These are phyloP conservation scores for Lipotes vexillifer DNA, from an alignment of 2,113 vertebrate genomes.

Conservation along the genomic window DNA sequence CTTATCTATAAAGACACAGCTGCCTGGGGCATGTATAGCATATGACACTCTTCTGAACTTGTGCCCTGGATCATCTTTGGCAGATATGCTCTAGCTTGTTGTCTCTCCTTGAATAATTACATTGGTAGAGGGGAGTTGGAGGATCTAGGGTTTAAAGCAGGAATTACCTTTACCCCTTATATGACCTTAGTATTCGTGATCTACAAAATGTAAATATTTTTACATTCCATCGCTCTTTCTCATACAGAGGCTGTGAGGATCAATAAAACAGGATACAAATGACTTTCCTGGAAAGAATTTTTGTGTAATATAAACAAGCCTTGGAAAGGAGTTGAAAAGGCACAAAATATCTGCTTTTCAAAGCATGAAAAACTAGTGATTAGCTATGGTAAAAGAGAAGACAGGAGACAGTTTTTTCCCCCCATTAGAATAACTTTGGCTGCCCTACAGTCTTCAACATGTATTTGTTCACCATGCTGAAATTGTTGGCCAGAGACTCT, in stretches of 20 bases:
- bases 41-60: not conserved
- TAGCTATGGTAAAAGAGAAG: constrained; percentile 51
- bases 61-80: not conserved
- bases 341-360: constrained; percentile 29
- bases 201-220: constrained; percentile 13
- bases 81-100: not conserved
- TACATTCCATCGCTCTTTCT: not conserved
- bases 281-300: constrained; percentile 48
- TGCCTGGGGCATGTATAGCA: not conserved
- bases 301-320: constrained; percentile 22
- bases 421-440: not conserved
- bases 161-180: not conserved
- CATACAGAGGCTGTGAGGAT: not conserved
- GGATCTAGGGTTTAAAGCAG: not conserved
- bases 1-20: not conserved
- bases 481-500: not conserved
- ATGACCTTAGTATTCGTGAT: not conserved
- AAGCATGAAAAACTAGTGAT: constrained; percentile 59
- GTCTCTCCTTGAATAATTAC: not conserved
- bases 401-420: not conserved
- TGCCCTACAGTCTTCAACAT: not conserved
- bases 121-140: not conserved
- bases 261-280: constrained; percentile 35
- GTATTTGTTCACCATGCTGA: not conserved
- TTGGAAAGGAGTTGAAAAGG: constrained; percentile 47